Conservation (phyloP, 2,888 invertebrate species). For the Leucophenga maculata region DNA sequence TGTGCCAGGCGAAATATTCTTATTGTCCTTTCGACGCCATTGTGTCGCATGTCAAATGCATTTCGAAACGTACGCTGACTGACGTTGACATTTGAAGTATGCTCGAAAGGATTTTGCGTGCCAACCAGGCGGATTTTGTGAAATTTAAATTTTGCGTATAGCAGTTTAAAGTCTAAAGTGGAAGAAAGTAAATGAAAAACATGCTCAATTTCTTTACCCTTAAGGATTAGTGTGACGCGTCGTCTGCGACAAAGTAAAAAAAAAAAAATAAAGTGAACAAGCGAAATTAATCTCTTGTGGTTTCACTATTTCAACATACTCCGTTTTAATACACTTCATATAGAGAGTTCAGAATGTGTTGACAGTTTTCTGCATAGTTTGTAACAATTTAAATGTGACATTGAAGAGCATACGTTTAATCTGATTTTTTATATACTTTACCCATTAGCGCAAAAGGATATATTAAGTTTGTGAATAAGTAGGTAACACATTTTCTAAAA, state of each 20-base stretch:
- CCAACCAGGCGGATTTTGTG: not conserved
- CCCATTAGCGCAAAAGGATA: too few relatives aligned
- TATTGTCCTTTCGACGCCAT: constrained; percentile 10
- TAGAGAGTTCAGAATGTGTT: too few relatives aligned
- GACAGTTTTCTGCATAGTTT: too few relatives aligned
- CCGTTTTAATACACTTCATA: too few relatives aligned
- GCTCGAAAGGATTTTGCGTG: not conserved
- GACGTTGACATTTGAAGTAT: constrained; percentile 18
- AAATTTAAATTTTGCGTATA: not conserved
- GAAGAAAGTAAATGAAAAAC: not conserved
- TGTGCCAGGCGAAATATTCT: not conserved
- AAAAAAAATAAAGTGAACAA: constrained; percentile 7
- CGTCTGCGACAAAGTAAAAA: constrained; percentile 1
- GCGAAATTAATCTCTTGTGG: constrained; percentile 26
- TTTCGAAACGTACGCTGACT: constrained; percentile 11
- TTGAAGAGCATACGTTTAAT: too few relatives aligned
- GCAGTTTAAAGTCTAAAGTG: not conserved
- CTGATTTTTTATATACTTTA: too few relatives aligned
- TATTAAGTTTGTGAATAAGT: too few relatives aligned
- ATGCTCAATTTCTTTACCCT: not conserved
- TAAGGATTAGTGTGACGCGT: constrained; percentile 8
- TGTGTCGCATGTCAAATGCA: constrained; percentile 23
- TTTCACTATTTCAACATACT: not conserved
- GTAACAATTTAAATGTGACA: not conserved
- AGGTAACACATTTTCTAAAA: too few relatives aligned